phyloP scores from a whole-genome alignment of 2,888 invertebrate species.

The Drosophila kuntzei region DNA sequence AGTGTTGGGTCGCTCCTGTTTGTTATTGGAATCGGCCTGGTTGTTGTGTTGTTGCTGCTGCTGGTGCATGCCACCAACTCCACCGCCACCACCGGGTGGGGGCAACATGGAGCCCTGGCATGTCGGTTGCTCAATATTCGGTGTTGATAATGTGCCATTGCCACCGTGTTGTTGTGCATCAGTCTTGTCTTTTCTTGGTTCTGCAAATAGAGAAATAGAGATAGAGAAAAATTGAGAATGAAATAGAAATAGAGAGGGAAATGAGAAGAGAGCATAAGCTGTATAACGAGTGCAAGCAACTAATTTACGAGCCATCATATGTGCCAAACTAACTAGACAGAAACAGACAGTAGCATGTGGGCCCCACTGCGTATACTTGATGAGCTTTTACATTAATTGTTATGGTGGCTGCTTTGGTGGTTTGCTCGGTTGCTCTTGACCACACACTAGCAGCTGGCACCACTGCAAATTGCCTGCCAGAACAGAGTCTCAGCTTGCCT shows the following conservation, averaged over 20 bases:
- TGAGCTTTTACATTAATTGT: slow-evolving; percentile 80
- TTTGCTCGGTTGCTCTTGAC: slow-evolving; percentile 41
- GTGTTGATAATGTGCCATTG: slow-evolving; percentile 88
- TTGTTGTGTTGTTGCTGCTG: slow-evolving; percentile 50
- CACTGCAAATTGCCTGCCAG: slow-evolving; percentile 62
- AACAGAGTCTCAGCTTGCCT: slow-evolving; percentile 10
- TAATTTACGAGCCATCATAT: slow-evolving; percentile 45
- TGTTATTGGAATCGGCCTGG: slow-evolving; percentile 84
- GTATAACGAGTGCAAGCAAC: slow-evolving; percentile 42
- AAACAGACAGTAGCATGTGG: slow-evolving; percentile 19
- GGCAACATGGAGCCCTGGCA: slow-evolving; percentile 85
- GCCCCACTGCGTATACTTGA: slow-evolving; percentile 53
- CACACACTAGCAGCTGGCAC: slow-evolving; percentile 45
- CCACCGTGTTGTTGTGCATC: slow-evolving; percentile 87
- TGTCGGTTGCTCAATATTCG: slow-evolving; percentile 87
- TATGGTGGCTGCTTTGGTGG: slow-evolving; percentile 55
- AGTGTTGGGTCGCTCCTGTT: slow-evolving; percentile 93
- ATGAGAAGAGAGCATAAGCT: slow-evolving; percentile 25
- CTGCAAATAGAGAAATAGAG: slow-evolving; percentile 87
- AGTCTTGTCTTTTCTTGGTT: slow-evolving; percentile 97
- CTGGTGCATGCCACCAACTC: slow-evolving; percentile 79
- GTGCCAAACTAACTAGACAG: slow-evolving; percentile 33
- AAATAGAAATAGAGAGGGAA: slow-evolving; percentile 1
- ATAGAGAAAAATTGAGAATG: slow-evolving; percentile 15
- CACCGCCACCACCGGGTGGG: slow-evolving; percentile 85